phyloP scores from a whole-genome alignment of 2,888 invertebrate genomes.

The Phlogophora meticulosa region DNA sequence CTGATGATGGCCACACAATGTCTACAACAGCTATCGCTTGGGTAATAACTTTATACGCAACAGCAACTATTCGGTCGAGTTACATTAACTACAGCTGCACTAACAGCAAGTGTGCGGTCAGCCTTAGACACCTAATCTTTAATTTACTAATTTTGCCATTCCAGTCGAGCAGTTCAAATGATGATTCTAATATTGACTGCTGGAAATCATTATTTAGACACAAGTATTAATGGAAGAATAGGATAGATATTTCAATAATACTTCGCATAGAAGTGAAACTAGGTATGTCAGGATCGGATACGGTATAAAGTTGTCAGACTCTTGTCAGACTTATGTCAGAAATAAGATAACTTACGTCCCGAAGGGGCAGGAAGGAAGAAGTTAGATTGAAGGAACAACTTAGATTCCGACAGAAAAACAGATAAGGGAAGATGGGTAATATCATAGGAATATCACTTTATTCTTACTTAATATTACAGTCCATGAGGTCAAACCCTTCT shows the following conservation, averaged over 20 bases:
- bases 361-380: not conserved
- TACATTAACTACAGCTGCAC: too few relatives aligned
- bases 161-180: too few relatives aligned
- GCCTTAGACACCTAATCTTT: not conserved
- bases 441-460: constrained; percentile 15
- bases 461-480: constrained; percentile 3
- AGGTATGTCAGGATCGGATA: not conserved
- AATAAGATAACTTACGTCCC: too few relatives aligned
- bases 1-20: not conserved
- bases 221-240: constrained; percentile 14
- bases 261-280: not conserved
- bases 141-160: not conserved
- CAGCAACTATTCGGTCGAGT: not conserved
- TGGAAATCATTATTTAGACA: constrained; percentile 7
- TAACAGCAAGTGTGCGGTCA: constrained; percentile 3
- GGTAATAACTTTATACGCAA: not conserved
- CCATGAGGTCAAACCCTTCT: not conserved
- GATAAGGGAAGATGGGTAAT: not conserved
- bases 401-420: not conserved
- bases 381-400: too few relatives aligned
- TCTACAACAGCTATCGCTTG: not conserved
- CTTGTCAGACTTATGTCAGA: too few relatives aligned
- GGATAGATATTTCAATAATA: constrained; percentile 4
- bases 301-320: not conserved
- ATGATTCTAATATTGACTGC: not conserved